Conservation (phyloP, 2,797 vertebrate species). For the Acrocephalus scirpaceus region DNA sequence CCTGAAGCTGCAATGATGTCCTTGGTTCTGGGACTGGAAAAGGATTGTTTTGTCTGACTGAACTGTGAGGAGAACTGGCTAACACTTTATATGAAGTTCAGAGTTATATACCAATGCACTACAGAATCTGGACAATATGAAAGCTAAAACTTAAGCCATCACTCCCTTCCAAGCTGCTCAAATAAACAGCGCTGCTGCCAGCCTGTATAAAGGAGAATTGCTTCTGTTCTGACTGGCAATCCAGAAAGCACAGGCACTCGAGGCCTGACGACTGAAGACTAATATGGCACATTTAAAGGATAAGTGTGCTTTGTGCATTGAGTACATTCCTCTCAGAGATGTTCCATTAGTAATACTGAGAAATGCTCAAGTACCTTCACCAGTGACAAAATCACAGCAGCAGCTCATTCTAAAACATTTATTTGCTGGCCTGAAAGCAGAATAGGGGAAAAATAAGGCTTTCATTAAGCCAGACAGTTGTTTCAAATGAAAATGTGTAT, state of each 20-base stretch:
- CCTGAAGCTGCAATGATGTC: not conserved
- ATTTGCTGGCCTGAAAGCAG: not conserved
- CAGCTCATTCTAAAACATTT: slow-evolving; percentile 18
- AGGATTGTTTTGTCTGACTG: not conserved
- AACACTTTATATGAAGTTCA: not conserved
- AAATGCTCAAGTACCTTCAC: slow-evolving; percentile 5
- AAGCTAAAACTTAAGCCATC: not conserved
- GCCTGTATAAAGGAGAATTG: not conserved
- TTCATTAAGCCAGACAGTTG: not conserved
- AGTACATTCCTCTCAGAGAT: not conserved
- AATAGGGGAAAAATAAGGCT: not conserved
- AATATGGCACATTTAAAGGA: not conserved
- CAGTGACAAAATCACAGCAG: slow-evolving; percentile 1
- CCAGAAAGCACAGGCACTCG: not conserved
- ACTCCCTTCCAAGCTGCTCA: not conserved
- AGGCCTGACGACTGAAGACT: not conserved
- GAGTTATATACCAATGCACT: not conserved
- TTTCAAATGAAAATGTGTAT: not conserved
- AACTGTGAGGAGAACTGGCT: not conserved
- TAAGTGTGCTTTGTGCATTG: not conserved
- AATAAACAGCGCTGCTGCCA: not conserved
- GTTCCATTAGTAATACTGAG: slow-evolving; percentile 3
- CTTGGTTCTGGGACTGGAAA: not conserved
- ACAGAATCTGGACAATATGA: not conserved
- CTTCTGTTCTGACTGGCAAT: not conserved